A percentile compares a stretch with the other conserved stretches of the same genome.
Evolutionary conservation across 2,113 vertebrate genomes (phyloP).

Genomic region (Gadus macrocephalus): DNA sequence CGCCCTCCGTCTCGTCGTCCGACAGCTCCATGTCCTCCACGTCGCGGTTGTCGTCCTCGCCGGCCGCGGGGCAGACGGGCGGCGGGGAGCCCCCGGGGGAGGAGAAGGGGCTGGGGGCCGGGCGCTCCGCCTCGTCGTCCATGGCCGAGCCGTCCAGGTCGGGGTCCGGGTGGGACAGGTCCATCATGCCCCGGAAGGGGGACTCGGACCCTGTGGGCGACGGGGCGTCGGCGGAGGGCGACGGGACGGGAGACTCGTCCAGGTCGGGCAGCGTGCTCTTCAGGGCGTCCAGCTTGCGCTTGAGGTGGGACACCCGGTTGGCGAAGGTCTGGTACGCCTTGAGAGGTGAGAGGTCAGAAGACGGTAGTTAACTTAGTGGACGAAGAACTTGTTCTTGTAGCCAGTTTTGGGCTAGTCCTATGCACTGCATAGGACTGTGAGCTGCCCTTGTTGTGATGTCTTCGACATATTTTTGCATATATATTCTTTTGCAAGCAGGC

Average conservation of each 20-base stretch:
- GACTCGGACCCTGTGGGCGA: slow-evolving; percentile 93
- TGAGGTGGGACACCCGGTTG: slow-evolving; percentile 89
- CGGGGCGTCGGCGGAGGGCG: slow-evolving; percentile 87
- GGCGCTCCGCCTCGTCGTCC: slow-evolving; percentile 64
- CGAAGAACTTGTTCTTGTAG: too few relatives aligned
- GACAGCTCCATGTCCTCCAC: slow-evolving; percentile 98
- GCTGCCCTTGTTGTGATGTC: too few relatives aligned
- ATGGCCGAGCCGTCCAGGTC: slow-evolving; percentile 62
- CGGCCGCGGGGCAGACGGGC: slow-evolving; percentile 7
- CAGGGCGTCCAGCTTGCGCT: slow-evolving; percentile 89
- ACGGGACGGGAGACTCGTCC: slow-evolving; percentile 91
- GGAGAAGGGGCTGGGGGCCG: slow-evolving; percentile 68
- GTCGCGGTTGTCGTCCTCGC: slow-evolving; percentile 81
- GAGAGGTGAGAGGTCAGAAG: not conserved
- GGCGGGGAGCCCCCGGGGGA: slow-evolving; percentile 58
- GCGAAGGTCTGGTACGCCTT: slow-evolving; percentile 97
- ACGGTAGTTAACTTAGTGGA: not conserved
- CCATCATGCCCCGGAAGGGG: slow-evolving; percentile 84
- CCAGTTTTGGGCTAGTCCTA: too few relatives aligned
- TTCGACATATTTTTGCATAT: too few relatives aligned
- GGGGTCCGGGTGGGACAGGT: slow-evolving; percentile 44
- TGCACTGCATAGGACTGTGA: too few relatives aligned
- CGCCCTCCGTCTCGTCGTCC: slow-evolving; percentile 73
- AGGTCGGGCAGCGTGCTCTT: slow-evolving; percentile 86
- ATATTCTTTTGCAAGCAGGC: too few relatives aligned